Evolutionary conservation across 1,140 invertebrate genomes (phyloP).

Genomic region (Musca vetustissima): DNA sequence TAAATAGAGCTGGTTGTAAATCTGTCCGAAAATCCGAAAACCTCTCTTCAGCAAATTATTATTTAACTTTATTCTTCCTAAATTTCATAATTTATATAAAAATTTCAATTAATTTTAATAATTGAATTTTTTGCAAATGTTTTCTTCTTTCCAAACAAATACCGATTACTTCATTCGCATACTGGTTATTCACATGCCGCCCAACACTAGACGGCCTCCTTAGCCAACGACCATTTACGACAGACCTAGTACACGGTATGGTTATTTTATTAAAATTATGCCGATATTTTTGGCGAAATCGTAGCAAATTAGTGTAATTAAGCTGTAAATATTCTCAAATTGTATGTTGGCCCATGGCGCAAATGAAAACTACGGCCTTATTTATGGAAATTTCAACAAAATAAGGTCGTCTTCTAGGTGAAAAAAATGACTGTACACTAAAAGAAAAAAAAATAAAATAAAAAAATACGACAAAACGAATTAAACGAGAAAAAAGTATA

Average conservation of each 20-base stretch:
- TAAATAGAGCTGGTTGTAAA: too few species aligned
- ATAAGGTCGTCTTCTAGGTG: conserved; percentile 9
- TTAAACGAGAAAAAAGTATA: conserved; percentile 4
- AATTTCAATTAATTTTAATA: too few species aligned
- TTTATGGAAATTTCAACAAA: not conserved
- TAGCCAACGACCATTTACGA: conserved; percentile 8
- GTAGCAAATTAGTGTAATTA: too few species aligned
- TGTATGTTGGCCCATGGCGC: too few species aligned
- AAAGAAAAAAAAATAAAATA: too few species aligned
- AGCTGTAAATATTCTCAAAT: too few species aligned
- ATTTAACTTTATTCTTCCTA: too few species aligned
- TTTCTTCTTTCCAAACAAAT: not conserved
- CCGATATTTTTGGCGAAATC: not conserved
- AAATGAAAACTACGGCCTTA: too few species aligned
- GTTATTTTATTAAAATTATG: conserved; percentile 1
- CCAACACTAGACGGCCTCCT: conserved; percentile 11
- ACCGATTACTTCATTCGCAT: not conserved
- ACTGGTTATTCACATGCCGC: not conserved
- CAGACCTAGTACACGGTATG: conserved; percentile 10
- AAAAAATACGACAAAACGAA: not conserved
- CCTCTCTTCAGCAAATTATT: too few species aligned
- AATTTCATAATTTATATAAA: too few species aligned
- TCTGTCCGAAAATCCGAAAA: too few species aligned
- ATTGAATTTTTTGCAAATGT: not conserved
- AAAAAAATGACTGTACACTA: conserved; percentile 23